Percentiles rank a stretch among this genome's conserved stretches.
Evolutionary conservation across 2,888 invertebrate species (phyloP).

Genomic region (Elysia crispata): DNA sequence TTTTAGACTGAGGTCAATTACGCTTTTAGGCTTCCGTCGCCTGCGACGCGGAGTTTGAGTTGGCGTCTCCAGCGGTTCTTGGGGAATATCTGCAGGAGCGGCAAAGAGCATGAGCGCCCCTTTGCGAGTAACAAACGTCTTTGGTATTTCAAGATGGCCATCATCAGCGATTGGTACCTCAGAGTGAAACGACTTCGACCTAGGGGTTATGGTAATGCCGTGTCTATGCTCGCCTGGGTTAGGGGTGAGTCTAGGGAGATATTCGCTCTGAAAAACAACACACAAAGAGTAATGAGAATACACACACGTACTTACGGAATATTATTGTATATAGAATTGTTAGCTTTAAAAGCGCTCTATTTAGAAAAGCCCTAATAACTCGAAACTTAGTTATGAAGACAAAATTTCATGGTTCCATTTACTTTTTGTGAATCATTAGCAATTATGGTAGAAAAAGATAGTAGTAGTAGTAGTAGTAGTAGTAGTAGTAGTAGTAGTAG

Average conservation of each 20-base stretch:
- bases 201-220: slow-evolving; percentile 68
- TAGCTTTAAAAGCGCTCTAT: too few species aligned
- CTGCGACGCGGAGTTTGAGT: slow-evolving; percentile 12
- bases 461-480: neutral
- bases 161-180: slow-evolving; percentile 50
- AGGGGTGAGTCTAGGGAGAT: slow-evolving; percentile 23
- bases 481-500: neutral
- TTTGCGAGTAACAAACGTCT: slow-evolving; percentile 71
- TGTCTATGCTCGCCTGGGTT: slow-evolving; percentile 60
- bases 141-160: slow-evolving; percentile 65
- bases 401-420: too few species aligned
- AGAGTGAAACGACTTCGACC: slow-evolving; percentile 50
- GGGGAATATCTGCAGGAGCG: slow-evolving; percentile 55
- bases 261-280: slow-evolving; percentile 21
- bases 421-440: too few species aligned
- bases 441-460: neutral
- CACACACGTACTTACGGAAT: neutral
- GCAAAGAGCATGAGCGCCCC: slow-evolving; percentile 72
- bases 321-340: too few species aligned
- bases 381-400: too few species aligned
- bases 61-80: slow-evolving; percentile 36
- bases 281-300: neutral
- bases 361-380: too few species aligned
- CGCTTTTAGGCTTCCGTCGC: slow-evolving; percentile 54
- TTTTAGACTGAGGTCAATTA: slow-evolving; percentile 65